These are phyloP conservation scores for Acronicta psi DNA, from an alignment of 2,888 invertebrate genomes.

Conservation along the genomic window DNA sequence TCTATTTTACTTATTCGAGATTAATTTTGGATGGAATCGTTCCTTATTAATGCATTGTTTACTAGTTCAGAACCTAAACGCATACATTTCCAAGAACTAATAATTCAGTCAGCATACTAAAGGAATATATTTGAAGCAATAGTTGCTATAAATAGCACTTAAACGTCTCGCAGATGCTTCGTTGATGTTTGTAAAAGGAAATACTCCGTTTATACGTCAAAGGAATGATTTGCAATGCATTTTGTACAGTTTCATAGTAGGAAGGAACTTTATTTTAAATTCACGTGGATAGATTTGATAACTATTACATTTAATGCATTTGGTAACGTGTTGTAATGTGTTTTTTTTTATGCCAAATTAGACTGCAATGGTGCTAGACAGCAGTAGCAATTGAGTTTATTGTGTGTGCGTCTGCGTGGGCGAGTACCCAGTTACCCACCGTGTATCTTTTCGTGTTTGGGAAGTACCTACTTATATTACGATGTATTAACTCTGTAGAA, in stretches of 20 bases:
- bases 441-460: too few relatives aligned
- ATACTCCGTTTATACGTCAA: slow-evolving; percentile 16
- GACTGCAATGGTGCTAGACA: too few relatives aligned
- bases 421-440: too few relatives aligned
- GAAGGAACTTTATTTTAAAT: background rate
- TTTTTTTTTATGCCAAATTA: too few relatives aligned
- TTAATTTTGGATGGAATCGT: background rate
- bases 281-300: background rate
- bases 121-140: slow-evolving; percentile 6
- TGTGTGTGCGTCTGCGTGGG: too few relatives aligned
- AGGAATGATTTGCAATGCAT: slow-evolving; percentile 21
- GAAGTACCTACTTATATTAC: too few relatives aligned
- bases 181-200: slow-evolving; percentile 30
- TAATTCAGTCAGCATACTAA: background rate
- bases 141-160: slow-evolving; percentile 18
- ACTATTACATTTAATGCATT: background rate
- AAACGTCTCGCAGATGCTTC: slow-evolving; percentile 4
- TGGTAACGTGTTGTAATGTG: too few relatives aligned
- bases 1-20: background rate
- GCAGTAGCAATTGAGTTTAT: too few relatives aligned
- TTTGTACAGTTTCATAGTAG: background rate
- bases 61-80: background rate
- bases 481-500: too few relatives aligned
- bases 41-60: background rate
- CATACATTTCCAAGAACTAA: slow-evolving; percentile 2